Evolutionary conservation across 2,113 vertebrate species (phyloP).

Genomic region (Mus spicilegus): DNA sequence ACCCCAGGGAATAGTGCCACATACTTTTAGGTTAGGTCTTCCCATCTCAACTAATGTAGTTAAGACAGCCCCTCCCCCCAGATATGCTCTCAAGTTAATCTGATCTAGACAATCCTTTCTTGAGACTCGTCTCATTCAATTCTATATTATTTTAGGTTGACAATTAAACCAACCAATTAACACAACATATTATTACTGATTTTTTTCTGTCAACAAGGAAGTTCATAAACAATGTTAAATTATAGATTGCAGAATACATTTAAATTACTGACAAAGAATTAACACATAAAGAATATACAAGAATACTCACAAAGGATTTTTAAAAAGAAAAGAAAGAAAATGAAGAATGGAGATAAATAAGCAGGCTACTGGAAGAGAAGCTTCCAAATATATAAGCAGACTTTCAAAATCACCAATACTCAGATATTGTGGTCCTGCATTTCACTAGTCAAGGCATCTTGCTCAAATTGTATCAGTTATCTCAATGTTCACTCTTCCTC

Average conservation of each 20-base stretch:
- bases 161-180: background rate
- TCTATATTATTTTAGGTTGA: background rate
- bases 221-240: constrained; percentile 28
- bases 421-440: background rate
- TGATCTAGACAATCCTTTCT: background rate
- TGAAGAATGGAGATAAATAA: background rate
- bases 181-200: background rate
- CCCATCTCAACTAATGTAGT: background rate
- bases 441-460: background rate
- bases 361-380: constrained; percentile 10
- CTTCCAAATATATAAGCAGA: constrained; percentile 5
- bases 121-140: background rate
- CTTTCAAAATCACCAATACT: constrained; percentile 17
- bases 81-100: background rate
- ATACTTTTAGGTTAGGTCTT: background rate
- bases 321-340: background rate
- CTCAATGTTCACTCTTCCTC: background rate
- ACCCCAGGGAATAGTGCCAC: background rate
- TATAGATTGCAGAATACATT: background rate
- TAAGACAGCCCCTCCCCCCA: background rate
- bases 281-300: background rate
- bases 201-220: background rate
- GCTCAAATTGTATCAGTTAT: background rate
- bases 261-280: background rate
- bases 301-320: background rate